Evolutionary conservation across 2,797 vertebrate species (phyloP).

Genomic region (Chelonia mydas): DNA sequence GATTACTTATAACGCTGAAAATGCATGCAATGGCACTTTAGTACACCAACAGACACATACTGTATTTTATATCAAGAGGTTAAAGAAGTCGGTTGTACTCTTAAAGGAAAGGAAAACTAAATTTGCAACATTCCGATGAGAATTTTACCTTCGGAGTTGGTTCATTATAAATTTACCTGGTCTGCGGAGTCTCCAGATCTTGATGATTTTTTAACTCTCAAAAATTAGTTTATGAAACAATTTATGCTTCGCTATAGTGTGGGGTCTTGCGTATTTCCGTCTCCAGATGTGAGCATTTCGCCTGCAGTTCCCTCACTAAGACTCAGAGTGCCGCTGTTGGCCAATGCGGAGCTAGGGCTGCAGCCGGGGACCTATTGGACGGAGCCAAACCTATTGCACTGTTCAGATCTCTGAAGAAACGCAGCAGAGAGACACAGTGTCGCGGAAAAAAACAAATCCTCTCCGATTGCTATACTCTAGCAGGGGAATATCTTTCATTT

Average conservation of each 20-base stretch:
- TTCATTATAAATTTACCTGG: background rate
- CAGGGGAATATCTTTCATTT: background rate
- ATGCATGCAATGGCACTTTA: background rate
- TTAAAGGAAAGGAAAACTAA: background rate
- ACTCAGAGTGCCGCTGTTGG: conserved; percentile 15
- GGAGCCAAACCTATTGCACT: background rate
- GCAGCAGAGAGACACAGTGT: background rate
- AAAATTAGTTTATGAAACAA: background rate
- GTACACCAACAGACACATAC: background rate
- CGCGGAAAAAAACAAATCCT: conserved; percentile 30
- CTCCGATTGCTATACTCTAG: background rate
- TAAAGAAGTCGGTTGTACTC: background rate
- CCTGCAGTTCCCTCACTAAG: conserved; percentile 11
- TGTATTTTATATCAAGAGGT: background rate
- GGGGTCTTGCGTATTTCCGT: background rate
- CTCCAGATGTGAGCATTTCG: background rate
- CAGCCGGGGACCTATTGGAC: background rate
- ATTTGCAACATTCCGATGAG: background rate
- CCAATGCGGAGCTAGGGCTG: background rate
- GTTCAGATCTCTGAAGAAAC: background rate
- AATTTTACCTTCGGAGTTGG: background rate
- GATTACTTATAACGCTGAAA: background rate
- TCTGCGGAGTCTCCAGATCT: background rate
- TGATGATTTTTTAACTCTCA: background rate
- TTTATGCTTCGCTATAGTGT: too few species aligned